These are phyloP conservation scores for Pteropus alecto DNA, from an alignment of 2,113 vertebrate genomes.

Conservation along the genomic window DNA sequence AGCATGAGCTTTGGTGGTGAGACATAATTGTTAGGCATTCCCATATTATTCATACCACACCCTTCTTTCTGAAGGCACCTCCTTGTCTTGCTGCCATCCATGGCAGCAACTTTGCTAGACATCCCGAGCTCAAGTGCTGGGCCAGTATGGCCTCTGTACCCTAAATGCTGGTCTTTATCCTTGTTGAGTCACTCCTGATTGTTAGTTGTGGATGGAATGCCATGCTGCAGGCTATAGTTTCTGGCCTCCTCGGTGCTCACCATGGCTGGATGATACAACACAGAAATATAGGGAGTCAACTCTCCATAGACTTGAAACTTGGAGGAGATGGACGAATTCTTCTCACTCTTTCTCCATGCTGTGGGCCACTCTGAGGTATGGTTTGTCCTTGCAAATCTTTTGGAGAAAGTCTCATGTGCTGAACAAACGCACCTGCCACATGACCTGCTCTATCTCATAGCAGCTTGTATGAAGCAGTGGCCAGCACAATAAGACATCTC, in stretches of 20 bases:
- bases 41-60: neutral
- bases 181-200: neutral
- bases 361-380: neutral
- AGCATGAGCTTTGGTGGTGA: neutral
- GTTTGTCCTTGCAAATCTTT: neutral
- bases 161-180: neutral
- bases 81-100: neutral
- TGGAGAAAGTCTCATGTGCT: neutral
- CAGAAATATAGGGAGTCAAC: neutral
- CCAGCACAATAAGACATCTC: accelerated
- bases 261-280: neutral
- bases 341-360: neutral
- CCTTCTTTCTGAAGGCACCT: neutral
- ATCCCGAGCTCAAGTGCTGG: neutral
- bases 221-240: accelerated
- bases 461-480: neutral
- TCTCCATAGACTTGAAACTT: neutral
- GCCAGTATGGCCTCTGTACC: neutral
- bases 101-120: neutral
- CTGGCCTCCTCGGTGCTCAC: neutral
- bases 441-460: accelerated
- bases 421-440: neutral
- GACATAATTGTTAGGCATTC: neutral
- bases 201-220: neutral
- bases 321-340: neutral